These are phyloP conservation scores for Zapus hudsonius DNA, from an alignment of 2,113 vertebrate genomes.

Conservation along the genomic window DNA sequence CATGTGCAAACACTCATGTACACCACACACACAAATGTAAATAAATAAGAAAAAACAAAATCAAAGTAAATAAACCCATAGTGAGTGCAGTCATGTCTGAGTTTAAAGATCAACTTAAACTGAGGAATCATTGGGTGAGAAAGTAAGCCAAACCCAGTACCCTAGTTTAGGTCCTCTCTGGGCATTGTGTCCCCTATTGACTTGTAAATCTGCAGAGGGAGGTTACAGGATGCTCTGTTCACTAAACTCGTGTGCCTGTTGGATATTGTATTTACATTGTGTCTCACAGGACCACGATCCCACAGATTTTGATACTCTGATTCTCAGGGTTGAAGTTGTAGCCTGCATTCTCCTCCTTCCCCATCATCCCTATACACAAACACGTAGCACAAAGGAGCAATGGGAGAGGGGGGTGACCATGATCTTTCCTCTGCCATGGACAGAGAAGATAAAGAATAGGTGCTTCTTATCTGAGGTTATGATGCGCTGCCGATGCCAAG, in stretches of 20 bases:
- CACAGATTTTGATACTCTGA: neutral
- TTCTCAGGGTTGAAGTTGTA: neutral
- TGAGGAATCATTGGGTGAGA: neutral
- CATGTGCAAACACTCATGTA: too few species aligned
- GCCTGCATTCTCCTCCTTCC: neutral
- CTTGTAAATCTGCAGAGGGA: neutral
- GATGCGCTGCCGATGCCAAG: neutral
- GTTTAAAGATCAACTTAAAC: slow-evolving; percentile 2
- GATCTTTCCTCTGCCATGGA: neutral
- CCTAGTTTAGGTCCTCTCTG: neutral
- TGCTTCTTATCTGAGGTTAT: neutral
- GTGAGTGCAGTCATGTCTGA: neutral
- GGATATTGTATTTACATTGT: neutral
- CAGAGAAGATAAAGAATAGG: slow-evolving; percentile 5
- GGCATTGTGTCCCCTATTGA: neutral
- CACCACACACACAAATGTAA: too few species aligned
- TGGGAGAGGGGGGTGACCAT: neutral
- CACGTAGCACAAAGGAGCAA: neutral
- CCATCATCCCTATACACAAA: neutral
- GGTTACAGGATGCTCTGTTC: neutral
- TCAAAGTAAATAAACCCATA: neutral
- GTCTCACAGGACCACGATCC: neutral
- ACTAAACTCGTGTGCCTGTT: neutral
- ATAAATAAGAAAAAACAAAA: too few species aligned
- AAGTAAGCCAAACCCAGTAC: neutral